Evolutionary conservation across 2,113 vertebrate species (phyloP).

Genomic region (Laticauda colubrina): DNA sequence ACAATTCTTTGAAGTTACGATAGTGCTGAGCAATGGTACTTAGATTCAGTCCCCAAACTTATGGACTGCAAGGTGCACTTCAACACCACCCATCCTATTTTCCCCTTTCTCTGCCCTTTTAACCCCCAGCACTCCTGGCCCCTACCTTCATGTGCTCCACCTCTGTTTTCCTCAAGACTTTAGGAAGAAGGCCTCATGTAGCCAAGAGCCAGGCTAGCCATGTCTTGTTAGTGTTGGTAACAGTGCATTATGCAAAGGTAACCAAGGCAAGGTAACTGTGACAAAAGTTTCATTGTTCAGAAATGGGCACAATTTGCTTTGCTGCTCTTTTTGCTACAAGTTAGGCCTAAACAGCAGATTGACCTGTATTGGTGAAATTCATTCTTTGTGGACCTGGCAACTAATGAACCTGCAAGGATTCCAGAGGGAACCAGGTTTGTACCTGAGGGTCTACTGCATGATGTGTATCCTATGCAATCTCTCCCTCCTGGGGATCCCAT

Average conservation of each 20-base stretch:
- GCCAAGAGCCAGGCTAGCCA: neutral
- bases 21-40: neutral
- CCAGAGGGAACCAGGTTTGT: neutral
- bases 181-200: neutral
- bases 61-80: neutral
- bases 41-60: neutral
- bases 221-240: neutral
- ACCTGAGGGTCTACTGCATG: neutral
- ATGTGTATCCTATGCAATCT: neutral
- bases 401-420: neutral
- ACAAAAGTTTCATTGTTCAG: no score
- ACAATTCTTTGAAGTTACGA: neutral
- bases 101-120: neutral
- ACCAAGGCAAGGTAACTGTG: no score
- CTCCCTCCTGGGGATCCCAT: neutral
- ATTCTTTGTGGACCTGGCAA: neutral
- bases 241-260: neutral
- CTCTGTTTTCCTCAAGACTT: neutral
- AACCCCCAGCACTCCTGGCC: neutral
- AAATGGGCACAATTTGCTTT: no score
- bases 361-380: neutral
- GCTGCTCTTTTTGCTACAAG: neutral
- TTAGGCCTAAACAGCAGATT: neutral
- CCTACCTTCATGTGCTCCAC: neutral
- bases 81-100: neutral